These are phyloP conservation scores for Lagopus muta DNA, from an alignment of 2,113 vertebrate species.

Conservation along the genomic window DNA sequence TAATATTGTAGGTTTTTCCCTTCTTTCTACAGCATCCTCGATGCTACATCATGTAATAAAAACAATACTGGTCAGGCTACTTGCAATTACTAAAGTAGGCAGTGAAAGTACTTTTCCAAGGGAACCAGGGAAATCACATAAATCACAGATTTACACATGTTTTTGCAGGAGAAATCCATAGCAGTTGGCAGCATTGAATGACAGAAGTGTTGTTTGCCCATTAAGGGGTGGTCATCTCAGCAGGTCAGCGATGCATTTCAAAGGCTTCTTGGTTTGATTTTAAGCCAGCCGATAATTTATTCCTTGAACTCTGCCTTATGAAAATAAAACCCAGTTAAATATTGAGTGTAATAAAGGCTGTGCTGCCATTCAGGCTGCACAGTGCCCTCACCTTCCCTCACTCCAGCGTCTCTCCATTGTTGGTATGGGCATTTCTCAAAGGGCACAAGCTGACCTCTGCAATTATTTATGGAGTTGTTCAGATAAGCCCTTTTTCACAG, in stretches of 20 bases:
- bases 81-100: constrained; percentile 42
- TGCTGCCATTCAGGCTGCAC: constrained; percentile 11
- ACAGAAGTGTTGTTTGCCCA: constrained; percentile 3
- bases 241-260: constrained; percentile 3
- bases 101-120: background rate
- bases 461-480: background rate
- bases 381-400: constrained; percentile 26
- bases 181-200: background rate
- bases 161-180: background rate
- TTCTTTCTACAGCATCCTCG: constrained; percentile 20
- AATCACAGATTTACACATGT: constrained; percentile 19
- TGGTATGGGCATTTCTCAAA: background rate
- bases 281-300: constrained; percentile 34
- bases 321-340: constrained; percentile 24
- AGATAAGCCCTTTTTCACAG: constrained; percentile 57
- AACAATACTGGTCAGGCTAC: constrained; percentile 14
- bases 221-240: constrained; percentile 6
- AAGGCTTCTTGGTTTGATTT: background rate
- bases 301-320: background rate
- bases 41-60: constrained; percentile 24
- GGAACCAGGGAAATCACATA: background rate
- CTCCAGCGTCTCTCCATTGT: constrained; percentile 15
- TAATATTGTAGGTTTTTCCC: constrained; percentile 26
- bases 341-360: constrained; percentile 2
- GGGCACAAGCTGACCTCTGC: background rate